Evolutionary conservation across 2,113 vertebrate genomes (phyloP), one percentile per base, ranked within the genome.

Genomic region (Apaloderma vittatum): DNA sequence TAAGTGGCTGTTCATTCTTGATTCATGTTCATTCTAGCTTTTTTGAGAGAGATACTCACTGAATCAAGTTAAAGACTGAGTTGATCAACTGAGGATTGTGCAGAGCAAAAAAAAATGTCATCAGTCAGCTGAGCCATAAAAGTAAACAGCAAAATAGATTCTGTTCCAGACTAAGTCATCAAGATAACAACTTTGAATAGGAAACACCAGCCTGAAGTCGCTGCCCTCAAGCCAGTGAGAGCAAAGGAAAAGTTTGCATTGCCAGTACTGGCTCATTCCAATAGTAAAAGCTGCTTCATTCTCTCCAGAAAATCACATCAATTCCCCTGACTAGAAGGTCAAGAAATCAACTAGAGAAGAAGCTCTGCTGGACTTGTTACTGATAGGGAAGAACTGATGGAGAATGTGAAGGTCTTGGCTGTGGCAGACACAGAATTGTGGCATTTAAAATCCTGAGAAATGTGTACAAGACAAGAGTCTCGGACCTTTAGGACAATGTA

Each of bases 41-140:
- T 90, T 83, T 79, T 58, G 46, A 90, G 82, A 94, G 81, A 95
- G 66, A 94, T 21, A 81, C 54, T 77, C 70, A 86, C 76, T 88
- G 94, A 94, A 97, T 96, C 82, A 95, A 88, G 72, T 88, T 94
- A 96, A 97, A 97, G 85, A 88, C 93, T 12, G 9, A 92, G 83
- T 13, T 93, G 92, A 96, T 94, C 96, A 93, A 75, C 80, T 81
- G 65, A 79, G 76, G 72, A 90, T 43, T 91, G 84, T 36, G 62
- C 74, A 73, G 79, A 95, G 91, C 76, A 65, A 83, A 89, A 92
- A 88, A 95, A 18, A 51, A 54, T 13, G 52, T 45, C 66, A 88
- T 94, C 90, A 94, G 71, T 86, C 94, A 95, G 65, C 66, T 83
- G 40, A 61, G 52, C 81, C 51, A 88, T 87, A 88, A 95, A 95